Conservation (phyloP, 2,888 invertebrate species). For the Acleris literana region DNA sequence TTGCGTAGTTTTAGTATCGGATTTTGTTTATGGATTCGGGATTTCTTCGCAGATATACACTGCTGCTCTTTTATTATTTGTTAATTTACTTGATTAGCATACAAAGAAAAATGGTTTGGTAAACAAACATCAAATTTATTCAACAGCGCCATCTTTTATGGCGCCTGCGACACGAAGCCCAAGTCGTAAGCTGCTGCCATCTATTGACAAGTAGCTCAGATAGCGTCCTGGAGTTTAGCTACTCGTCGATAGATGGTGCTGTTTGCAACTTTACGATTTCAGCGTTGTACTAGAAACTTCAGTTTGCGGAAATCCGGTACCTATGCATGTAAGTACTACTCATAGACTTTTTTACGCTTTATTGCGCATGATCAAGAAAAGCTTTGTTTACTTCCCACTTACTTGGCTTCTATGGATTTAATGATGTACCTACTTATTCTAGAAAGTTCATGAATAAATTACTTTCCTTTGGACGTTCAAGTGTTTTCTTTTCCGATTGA, state of each 20-base stretch:
- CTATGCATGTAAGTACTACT: background rate
- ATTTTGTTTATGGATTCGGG: background rate
- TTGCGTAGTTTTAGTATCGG: no score
- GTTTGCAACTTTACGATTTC: background rate
- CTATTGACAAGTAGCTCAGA: constrained; percentile 5
- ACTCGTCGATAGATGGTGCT: constrained; percentile 25
- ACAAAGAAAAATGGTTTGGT: no score
- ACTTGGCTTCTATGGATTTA: background rate
- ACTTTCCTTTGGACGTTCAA: no score
- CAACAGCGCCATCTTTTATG: constrained; percentile 1
- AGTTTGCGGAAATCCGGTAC: constrained; percentile 12
- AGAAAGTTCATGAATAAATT: no score
- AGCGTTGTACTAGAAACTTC: constrained; percentile 2
- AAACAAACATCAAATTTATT: background rate
- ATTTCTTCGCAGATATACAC: no score
- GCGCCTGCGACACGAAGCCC: background rate
- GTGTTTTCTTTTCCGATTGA: no score
- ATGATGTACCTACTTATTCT: background rate
- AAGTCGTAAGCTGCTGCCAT: constrained; percentile 1
- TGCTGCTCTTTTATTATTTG: no score
- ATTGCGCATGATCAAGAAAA: constrained; percentile 18
- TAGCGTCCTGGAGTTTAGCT: background rate
- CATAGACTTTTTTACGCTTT: background rate
- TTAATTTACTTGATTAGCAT: no score
- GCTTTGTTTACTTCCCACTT: constrained; percentile 9